These are phyloP conservation scores for Drosophila melanica DNA, from an alignment of 1,140 invertebrate genomes.

Conservation along the genomic window DNA sequence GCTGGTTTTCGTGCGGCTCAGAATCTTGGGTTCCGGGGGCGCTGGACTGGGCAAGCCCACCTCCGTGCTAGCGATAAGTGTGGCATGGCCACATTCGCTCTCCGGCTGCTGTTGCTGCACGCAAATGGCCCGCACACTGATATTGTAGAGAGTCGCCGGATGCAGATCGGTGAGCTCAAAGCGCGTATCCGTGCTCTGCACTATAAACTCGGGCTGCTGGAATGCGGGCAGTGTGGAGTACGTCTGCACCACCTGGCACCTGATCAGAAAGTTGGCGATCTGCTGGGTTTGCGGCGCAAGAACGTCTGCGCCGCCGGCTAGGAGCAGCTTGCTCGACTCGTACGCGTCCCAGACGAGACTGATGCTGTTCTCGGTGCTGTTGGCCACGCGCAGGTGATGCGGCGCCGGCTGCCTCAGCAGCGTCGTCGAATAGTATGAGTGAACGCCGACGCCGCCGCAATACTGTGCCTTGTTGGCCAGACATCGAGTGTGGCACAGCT, in stretches of 20 bases:
- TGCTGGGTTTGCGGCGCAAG: constrained; percentile 53
- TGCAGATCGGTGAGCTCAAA: constrained; percentile 87
- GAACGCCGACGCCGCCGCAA: constrained; percentile 85
- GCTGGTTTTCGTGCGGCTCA: constrained; percentile 85
- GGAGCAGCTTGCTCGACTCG: constrained; percentile 67
- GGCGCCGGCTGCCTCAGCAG: constrained; percentile 81
- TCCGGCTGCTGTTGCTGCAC: constrained; percentile 77
- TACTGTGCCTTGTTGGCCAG: constrained; percentile 85
- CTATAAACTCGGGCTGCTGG: constrained; percentile 83
- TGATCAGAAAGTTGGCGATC: constrained; percentile 85
- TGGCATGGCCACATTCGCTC: constrained; percentile 86
- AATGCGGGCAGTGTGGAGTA: constrained; percentile 79
- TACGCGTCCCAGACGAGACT: constrained; percentile 84
- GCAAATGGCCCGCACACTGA: constrained; percentile 88
- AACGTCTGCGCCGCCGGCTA: constrained; percentile 49
- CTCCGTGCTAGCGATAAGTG: constrained; percentile 86
- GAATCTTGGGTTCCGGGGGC: constrained; percentile 87
- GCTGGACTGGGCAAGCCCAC: constrained; percentile 88
- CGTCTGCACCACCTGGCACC: constrained; percentile 84
- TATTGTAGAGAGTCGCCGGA: constrained; percentile 89
- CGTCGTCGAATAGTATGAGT: constrained; percentile 85
- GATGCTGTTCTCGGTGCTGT: constrained; percentile 85
- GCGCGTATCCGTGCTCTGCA: constrained; percentile 84
- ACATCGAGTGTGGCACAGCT: constrained; percentile 84
- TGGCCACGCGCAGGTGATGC: constrained; percentile 83